Percentiles rank a stretch among this genome's conserved stretches.
Conservation (phyloP, 53 echinoderm and acorn worm species). For the Paelopatides confundens region DNA sequence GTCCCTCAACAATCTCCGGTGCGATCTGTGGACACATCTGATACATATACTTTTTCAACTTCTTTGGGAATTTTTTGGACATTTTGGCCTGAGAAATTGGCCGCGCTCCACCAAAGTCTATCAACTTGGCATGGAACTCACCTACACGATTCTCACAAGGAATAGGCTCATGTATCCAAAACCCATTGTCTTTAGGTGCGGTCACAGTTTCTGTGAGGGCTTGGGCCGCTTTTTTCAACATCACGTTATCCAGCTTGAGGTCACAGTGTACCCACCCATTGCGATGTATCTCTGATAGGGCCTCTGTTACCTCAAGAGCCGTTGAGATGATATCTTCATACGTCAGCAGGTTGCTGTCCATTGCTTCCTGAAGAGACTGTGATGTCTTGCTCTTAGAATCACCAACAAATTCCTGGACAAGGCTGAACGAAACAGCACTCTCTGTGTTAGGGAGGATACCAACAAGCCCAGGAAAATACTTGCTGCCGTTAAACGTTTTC, state of each 20-base stretch:
- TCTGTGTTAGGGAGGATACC: slow-evolving; percentile 17
- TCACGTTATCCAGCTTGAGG: slow-evolving; percentile 7
- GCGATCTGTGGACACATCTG: slow-evolving; percentile 3
- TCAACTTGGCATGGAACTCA: slow-evolving; percentile 1
- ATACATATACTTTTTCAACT: background rate
- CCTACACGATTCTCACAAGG: background rate
- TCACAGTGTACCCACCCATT: slow-evolving; percentile 34
- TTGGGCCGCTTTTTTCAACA: background rate
- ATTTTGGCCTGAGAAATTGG: slow-evolving; percentile 3
- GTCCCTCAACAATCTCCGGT: slow-evolving; percentile 10
- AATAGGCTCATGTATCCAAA: background rate
- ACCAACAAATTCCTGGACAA: slow-evolving; percentile 32
- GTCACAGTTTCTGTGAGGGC: no score
- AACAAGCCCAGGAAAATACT: background rate
- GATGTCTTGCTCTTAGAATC: background rate
- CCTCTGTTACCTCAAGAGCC: background rate
- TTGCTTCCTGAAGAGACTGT: background rate
- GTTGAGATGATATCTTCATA: background rate
- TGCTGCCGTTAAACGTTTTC: slow-evolving; percentile 12
- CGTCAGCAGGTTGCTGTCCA: background rate
- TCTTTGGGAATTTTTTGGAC: slow-evolving; percentile 2
- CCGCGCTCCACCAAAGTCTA: slow-evolving; percentile 35
- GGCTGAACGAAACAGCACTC: slow-evolving; percentile 18
- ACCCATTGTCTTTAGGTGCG: background rate
- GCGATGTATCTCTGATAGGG: slow-evolving; percentile 7